Evolutionary conservation across 2,888 invertebrate species (phyloP).

Genomic region (Zelleria hepariella): DNA sequence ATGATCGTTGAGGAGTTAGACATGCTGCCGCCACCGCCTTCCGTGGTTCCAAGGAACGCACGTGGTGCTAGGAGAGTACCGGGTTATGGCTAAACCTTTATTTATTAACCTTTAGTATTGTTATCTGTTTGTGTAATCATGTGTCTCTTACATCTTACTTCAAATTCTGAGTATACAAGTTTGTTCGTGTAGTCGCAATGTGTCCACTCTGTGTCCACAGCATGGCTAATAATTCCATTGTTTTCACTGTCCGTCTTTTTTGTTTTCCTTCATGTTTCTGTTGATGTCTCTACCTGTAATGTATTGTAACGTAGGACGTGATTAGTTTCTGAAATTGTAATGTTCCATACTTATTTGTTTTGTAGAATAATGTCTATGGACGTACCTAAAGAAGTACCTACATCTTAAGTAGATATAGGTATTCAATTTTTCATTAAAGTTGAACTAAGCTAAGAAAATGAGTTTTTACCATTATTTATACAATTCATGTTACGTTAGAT

Average conservation of each 20-base stretch:
- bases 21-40: slow-evolving; percentile 43
- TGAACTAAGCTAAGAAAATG: no score
- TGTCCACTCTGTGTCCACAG: no score
- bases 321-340: background rate
- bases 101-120: background rate
- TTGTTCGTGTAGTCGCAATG: background rate
- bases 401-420: no score
- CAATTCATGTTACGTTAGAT: background rate
- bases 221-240: background rate
- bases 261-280: background rate
- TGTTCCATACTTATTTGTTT: background rate
- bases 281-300: background rate
- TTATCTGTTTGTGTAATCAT: background rate
- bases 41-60: slow-evolving; percentile 27
- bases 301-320: background rate
- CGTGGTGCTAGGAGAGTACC: slow-evolving; percentile 17
- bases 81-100: background rate
- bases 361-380: no score
- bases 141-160: background rate
- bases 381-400: no score
- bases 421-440: no score
- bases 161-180: background rate
- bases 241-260: background rate
- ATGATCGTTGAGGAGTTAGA: slow-evolving; percentile 71
- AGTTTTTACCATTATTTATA: background rate